A percentile compares a stretch with the other conserved stretches of the same genome.
These are phyloP conservation scores for Macrotrachela quadricornifera DNA, from an alignment of 1,140 invertebrate genomes.

Conservation along the genomic window DNA sequence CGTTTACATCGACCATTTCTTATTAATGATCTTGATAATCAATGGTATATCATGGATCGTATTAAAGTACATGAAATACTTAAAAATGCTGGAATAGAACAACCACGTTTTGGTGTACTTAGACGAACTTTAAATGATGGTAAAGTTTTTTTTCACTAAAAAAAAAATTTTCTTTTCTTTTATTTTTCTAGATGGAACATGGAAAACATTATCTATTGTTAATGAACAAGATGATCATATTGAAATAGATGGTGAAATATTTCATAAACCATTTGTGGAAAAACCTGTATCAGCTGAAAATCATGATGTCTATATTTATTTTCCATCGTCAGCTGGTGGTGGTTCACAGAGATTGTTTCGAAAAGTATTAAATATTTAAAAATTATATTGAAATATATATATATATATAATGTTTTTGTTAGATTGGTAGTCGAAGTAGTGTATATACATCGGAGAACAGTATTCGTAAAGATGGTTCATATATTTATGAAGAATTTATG, in stretches of 20 bases:
- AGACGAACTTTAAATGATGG: slow-evolving; percentile 46
- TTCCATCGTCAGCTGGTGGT: slow-evolving; percentile 83
- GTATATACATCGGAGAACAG: slow-evolving; percentile 89
- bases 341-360: slow-evolving; percentile 87
- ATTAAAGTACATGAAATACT: slow-evolving; percentile 54
- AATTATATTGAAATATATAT: too few relatives aligned
- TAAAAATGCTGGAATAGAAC: slow-evolving; percentile 77
- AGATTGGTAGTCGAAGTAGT: slow-evolving; percentile 81
- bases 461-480: slow-evolving; percentile 88
- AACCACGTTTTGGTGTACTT: slow-evolving; percentile 85
- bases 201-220: slow-evolving; percentile 25
- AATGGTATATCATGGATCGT: slow-evolving; percentile 71
- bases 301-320: slow-evolving; percentile 99
- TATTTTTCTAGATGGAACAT: too few relatives aligned
- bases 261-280: slow-evolving; percentile 98
- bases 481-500: slow-evolving; percentile 99
- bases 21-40: slow-evolving; percentile 93
- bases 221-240: slow-evolving; percentile 94
- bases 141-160: too few relatives aligned
- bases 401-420: too few relatives aligned
- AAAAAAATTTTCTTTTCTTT: too few relatives aligned
- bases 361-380: slow-evolving; percentile 36
- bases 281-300: slow-evolving; percentile 95
- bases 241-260: slow-evolving; percentile 69
- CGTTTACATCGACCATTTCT: slow-evolving; percentile 79